Conservation (phyloP, 2,113 vertebrate species). For the Alethe diademata region DNA sequence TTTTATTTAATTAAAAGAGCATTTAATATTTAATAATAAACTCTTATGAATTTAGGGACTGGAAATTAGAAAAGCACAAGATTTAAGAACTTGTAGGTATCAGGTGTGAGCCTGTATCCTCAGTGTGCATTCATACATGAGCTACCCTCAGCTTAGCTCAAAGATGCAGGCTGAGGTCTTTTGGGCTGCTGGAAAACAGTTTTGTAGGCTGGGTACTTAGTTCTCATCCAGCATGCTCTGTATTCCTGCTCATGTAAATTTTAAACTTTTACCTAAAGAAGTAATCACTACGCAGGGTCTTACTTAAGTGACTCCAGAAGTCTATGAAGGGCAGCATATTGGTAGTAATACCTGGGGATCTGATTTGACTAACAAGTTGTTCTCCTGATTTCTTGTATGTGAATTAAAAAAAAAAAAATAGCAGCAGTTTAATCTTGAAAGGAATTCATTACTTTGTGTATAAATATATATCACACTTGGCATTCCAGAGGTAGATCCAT, state of each 20-base stretch:
- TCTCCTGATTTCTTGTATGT: neutral
- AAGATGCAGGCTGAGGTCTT: neutral
- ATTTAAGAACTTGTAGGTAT: neutral
- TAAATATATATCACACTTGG: neutral
- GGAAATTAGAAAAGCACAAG: neutral
- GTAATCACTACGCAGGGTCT: neutral
- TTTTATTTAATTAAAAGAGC: neutral
- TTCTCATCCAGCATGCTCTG: neutral
- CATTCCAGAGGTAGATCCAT: neutral
- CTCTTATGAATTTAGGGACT: neutral
- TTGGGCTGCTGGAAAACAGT: accelerated
- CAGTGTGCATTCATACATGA: too few relatives aligned
- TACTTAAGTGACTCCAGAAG: neutral
- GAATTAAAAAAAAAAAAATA: neutral
- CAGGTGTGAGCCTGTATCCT: neutral
- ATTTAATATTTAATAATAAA: neutral
- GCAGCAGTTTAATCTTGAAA: neutral
- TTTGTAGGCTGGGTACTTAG: neutral
- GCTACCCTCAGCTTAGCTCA: neutral
- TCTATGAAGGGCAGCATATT: neutral
- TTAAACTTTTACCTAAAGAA: neutral
- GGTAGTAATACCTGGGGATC: neutral
- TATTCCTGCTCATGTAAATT: neutral
- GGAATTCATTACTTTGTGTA: neutral
- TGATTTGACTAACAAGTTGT: neutral